Percentiles rank a stretch among this genome's conserved stretches.
Conservation (phyloP, 1,140 invertebrate genomes). For the Apis florea region DNA sequence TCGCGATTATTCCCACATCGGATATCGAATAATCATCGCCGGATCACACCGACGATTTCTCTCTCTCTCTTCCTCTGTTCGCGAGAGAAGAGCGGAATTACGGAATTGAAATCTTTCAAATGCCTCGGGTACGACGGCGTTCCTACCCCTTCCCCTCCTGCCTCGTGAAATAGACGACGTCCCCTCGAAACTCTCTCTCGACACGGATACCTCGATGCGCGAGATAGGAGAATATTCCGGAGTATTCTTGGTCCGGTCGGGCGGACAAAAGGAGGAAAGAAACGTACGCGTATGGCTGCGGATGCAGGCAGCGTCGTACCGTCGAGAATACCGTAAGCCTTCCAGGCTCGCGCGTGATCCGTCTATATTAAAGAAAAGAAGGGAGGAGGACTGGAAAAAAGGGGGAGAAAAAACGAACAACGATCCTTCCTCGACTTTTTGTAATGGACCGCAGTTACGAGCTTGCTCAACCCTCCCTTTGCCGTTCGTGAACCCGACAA, state of each 20-base stretch:
- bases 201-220: conserved; percentile 36
- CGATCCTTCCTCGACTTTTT: conserved; percentile 19
- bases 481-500: not conserved
- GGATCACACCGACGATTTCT: conserved; percentile 38
- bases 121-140: conserved; percentile 28
- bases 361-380: conserved; percentile 30
- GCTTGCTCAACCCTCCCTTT: not conserved
- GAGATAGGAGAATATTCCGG: conserved; percentile 29
- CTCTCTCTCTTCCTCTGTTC: not conserved
- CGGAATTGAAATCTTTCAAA: conserved; percentile 54
- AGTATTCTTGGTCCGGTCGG: conserved; percentile 34
- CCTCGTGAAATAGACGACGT: conserved; percentile 48
- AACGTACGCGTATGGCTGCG: not conserved
- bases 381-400: too few species aligned
- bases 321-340: too few species aligned
- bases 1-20: conserved; percentile 12
- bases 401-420: conserved; percentile 10
- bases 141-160: conserved; percentile 36
- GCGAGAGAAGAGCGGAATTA: not conserved
- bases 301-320: not conserved
- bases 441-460: conserved; percentile 39
- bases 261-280: conserved; percentile 45
- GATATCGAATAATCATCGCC: conserved; percentile 25
- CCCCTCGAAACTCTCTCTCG: conserved; percentile 20
- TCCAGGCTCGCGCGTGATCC: conserved; percentile 40